A percentile compares a stretch with the other conserved stretches of the same genome.
These are phyloP conservation scores for Stigmatopora argus DNA, from an alignment of 2,113 vertebrate species.

Conservation along the genomic window DNA sequence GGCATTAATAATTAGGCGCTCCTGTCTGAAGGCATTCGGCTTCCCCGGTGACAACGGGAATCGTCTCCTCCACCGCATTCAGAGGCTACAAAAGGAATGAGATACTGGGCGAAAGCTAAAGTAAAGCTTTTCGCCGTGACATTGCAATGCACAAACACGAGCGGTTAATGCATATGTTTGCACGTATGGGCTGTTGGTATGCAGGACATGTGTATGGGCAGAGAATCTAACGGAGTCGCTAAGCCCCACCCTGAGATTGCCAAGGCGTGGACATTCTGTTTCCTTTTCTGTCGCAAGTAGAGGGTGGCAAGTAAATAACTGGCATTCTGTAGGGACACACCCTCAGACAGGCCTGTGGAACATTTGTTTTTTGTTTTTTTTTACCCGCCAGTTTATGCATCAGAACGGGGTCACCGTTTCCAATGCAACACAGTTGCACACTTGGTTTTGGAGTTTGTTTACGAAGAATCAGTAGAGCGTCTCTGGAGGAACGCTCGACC, in stretches of 20 bases:
- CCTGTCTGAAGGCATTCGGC: slow-evolving; percentile 62
- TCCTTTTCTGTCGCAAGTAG: slow-evolving; percentile 56
- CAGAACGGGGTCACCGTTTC: slow-evolving; percentile 37
- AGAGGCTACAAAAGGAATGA: slow-evolving; percentile 45
- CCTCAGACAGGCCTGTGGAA: slow-evolving; percentile 37
- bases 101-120: slow-evolving; percentile 13
- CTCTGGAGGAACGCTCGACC: slow-evolving; percentile 24
- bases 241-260: slow-evolving; percentile 59
- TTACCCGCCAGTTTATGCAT: slow-evolving; percentile 22
- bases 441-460: slow-evolving; percentile 21
- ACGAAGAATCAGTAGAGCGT: slow-evolving; percentile 11
- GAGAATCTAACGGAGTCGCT: slow-evolving; percentile 30
- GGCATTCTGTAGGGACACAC: slow-evolving; percentile 50
- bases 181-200: slow-evolving; percentile 45
- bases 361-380: slow-evolving; percentile 37
- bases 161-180: slow-evolving; percentile 36
- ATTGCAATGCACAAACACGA: slow-evolving; percentile 8
- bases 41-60: slow-evolving; percentile 57
- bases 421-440: slow-evolving; percentile 25
- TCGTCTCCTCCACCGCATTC: slow-evolving; percentile 42
- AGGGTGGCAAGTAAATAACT: slow-evolving; percentile 45
- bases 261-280: slow-evolving; percentile 47
- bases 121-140: slow-evolving; percentile 12
- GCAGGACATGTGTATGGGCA: slow-evolving; percentile 44
- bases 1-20: slow-evolving; percentile 62